Evolutionary conservation across 2,797 vertebrate genomes (phyloP).

Genomic region (Oreonectes daqikongensis): DNA sequence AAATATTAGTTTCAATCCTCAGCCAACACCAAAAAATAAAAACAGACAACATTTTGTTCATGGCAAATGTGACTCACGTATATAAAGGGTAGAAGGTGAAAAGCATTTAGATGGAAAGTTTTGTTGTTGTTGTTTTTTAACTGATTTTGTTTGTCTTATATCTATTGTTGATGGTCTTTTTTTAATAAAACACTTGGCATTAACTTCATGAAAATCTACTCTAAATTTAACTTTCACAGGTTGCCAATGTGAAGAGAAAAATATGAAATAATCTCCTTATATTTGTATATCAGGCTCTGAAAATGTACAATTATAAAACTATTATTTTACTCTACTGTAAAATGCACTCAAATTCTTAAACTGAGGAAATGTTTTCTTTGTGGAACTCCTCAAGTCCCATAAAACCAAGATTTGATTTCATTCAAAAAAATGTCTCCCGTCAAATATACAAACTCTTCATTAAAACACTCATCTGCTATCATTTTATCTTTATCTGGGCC

Average conservation of each 20-base stretch:
- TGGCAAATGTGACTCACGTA: conserved; percentile 83
- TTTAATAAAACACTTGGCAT: conserved; percentile 51
- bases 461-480: conserved; percentile 45
- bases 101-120: conserved; percentile 75
- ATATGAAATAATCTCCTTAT: not conserved
- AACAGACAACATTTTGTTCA: conserved; percentile 55
- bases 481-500: conserved; percentile 49
- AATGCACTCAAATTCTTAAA: not conserved
- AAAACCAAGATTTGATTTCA: not conserved
- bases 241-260: conserved; percentile 8
- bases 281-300: too few species aligned
- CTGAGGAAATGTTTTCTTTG: not conserved
- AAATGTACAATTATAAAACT: not conserved
- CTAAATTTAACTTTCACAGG: not conserved
- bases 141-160: conserved; percentile 71
- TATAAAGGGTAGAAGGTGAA: conserved; percentile 75
- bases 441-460: conserved; percentile 15
- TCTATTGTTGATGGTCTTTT: conserved; percentile 74
- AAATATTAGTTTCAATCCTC: conserved; percentile 82
- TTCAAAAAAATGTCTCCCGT: conserved; percentile 28
- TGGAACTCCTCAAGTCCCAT: conserved; percentile 9
- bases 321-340: not conserved
- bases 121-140: conserved; percentile 77
- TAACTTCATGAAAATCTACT: conserved; percentile 18
- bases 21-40: conserved; percentile 73